Evolutionary conservation across 2,888 invertebrate species (phyloP).

Genomic region (Drosophila diplacantha): DNA sequence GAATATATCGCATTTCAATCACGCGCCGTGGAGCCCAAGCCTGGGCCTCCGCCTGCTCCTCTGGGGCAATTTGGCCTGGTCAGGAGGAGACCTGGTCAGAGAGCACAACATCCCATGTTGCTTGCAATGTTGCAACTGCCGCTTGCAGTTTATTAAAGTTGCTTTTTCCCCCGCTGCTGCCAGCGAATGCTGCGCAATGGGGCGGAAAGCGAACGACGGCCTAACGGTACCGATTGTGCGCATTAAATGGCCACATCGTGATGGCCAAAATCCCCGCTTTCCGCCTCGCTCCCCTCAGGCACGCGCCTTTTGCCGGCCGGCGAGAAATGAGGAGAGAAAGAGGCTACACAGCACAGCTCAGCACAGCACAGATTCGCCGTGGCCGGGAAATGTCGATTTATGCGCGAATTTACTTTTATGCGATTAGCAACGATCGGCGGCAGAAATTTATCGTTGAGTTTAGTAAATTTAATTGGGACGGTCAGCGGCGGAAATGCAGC

Average conservation of each 20-base stretch:
- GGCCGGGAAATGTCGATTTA: slow-evolving; percentile 64
- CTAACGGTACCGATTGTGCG: slow-evolving; percentile 72
- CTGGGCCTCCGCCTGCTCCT: not conserved
- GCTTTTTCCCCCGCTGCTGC: not conserved
- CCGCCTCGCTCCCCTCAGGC: slow-evolving; percentile 32
- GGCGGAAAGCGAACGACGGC: slow-evolving; percentile 58
- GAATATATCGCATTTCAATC: slow-evolving; percentile 77
- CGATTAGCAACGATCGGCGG: slow-evolving; percentile 68
- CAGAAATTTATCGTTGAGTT: slow-evolving; percentile 69
- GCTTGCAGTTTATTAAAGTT: slow-evolving; percentile 70
- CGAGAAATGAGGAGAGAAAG: slow-evolving; percentile 37
- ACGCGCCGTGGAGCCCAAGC: slow-evolving; percentile 56
- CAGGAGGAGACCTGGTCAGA: slow-evolving; percentile 29
- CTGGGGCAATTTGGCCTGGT: slow-evolving; percentile 15
- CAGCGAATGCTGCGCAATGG: slow-evolving; percentile 57
- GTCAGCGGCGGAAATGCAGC: slow-evolving; percentile 42
- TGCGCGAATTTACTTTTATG: slow-evolving; percentile 74
- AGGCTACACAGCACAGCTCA: not conserved
- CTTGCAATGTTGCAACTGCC: slow-evolving; percentile 43
- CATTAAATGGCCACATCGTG: slow-evolving; percentile 71
- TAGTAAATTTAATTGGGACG: slow-evolving; percentile 70
- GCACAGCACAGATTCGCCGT: slow-evolving; percentile 20
- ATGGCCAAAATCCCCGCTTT: slow-evolving; percentile 51
- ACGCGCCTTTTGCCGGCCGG: slow-evolving; percentile 59
- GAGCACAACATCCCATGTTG: slow-evolving; percentile 29